Evolutionary conservation across 2,797 vertebrate genomes (phyloP).

Genomic region (Lophotriccus pileatus): DNA sequence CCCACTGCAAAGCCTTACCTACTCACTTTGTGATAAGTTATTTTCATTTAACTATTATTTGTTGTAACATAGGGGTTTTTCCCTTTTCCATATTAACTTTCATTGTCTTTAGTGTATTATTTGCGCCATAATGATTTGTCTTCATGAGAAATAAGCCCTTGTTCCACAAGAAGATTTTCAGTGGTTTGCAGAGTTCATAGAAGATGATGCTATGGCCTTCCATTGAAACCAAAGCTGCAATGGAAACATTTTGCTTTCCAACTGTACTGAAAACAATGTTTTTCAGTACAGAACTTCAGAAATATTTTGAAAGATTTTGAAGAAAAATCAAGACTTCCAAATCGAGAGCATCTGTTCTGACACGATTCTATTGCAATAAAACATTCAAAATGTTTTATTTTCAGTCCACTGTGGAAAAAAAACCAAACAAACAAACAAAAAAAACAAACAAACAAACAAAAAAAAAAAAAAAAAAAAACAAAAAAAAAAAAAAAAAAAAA

Average conservation of each 20-base stretch:
- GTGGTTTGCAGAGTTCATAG: background rate
- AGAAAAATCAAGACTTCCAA: background rate
- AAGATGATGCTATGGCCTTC: background rate
- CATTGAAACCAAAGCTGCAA: background rate
- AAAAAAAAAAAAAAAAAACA: background rate
- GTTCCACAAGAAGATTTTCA: background rate
- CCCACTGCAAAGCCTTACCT: background rate
- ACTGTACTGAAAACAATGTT: no score
- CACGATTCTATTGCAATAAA: background rate
- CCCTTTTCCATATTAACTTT: background rate
- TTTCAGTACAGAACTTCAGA: background rate
- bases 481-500: background rate
- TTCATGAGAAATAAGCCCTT: background rate
- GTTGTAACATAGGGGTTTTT: background rate
- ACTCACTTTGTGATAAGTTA: background rate
- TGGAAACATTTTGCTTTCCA: background rate
- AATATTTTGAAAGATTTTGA: background rate
- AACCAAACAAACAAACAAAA: background rate
- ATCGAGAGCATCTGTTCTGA: conserved; percentile 17
- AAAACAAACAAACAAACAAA: background rate
- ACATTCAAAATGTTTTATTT: conserved; percentile 24
- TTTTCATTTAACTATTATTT: background rate
- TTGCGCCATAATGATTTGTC: background rate
- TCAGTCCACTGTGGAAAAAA: background rate
- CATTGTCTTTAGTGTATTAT: background rate